These are phyloP conservation scores for Spodoptera frugiperda DNA, from an alignment of 1,140 invertebrate genomes.

Conservation along the genomic window DNA sequence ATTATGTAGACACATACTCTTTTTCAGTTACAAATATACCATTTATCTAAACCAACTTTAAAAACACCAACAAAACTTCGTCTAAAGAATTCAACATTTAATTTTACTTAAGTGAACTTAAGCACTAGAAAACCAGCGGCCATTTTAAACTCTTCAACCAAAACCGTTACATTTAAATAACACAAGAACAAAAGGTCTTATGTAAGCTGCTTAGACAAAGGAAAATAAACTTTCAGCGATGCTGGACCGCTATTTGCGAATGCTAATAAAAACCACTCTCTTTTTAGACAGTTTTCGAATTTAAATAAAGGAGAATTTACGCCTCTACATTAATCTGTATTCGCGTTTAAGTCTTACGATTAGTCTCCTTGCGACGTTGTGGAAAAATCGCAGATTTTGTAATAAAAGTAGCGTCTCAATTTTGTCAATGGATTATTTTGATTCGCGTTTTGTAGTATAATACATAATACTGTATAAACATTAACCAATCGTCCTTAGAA, in stretches of 20 bases:
- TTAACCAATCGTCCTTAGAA: no score
- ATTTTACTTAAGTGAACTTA: no score
- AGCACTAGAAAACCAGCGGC: no score
- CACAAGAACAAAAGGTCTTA: not conserved
- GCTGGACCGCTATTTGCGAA: conserved; percentile 44
- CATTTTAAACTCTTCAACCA: no score
- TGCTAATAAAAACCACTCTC: conserved; percentile 39
- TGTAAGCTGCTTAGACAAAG: conserved; percentile 34
- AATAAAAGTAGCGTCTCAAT: not conserved
- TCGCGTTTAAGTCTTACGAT: conserved; percentile 53
- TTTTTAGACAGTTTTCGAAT: conserved; percentile 38
- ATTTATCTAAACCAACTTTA: no score
- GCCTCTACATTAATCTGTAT: conserved; percentile 57
- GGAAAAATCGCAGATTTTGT: not conserved
- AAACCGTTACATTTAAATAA: conserved; percentile 25
- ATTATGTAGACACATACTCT: no score
- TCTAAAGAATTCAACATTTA: no score
- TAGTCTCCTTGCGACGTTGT: conserved; percentile 54
- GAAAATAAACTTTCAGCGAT: not conserved
- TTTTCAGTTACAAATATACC: no score
- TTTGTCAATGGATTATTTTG: not conserved
- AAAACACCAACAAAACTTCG: no score
- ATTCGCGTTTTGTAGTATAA: no score
- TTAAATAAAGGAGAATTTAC: conserved; percentile 56
- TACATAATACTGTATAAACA: no score